Conservation (phyloP, 1,140 invertebrate species). For the Helicoverpa zea region DNA sequence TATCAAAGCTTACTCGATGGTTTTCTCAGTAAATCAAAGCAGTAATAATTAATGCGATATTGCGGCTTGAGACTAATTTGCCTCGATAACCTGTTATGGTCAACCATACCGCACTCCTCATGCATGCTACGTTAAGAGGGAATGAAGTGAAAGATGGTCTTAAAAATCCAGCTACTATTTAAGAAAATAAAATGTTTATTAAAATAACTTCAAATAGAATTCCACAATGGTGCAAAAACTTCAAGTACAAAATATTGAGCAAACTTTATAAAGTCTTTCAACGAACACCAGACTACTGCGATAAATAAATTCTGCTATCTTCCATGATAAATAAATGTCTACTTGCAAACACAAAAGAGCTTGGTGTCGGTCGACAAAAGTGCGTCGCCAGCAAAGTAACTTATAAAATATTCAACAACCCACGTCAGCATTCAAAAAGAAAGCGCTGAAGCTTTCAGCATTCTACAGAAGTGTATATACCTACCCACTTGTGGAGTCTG, state of each 20-base stretch:
- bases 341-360: conserved; percentile 26
- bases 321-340: conserved; percentile 16
- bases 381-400: conserved; percentile 31
- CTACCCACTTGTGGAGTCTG: conserved; percentile 48
- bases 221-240: too few relatives aligned
- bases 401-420: conserved; percentile 45
- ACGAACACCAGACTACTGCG: not conserved
- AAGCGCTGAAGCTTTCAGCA: conserved; percentile 32
- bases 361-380: conserved; percentile 26
- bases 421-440: conserved; percentile 43
- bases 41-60: not conserved
- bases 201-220: too few relatives aligned
- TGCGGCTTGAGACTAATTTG: conserved; percentile 4
- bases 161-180: too few relatives aligned
- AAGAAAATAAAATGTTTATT: too few relatives aligned
- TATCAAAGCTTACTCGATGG: not conserved
- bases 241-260: too few relatives aligned
- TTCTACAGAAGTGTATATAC: conserved; percentile 42
- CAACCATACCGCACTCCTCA: not conserved
- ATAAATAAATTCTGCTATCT: conserved; percentile 11
- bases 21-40: not conserved
- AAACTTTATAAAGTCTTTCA: too few relatives aligned
- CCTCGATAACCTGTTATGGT: not conserved
- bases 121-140: not conserved
- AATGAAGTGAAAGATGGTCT: too few relatives aligned